Evolutionary conservation across 2,797 vertebrate genomes (phyloP).

Genomic region (Monodelphis domestica): DNA sequence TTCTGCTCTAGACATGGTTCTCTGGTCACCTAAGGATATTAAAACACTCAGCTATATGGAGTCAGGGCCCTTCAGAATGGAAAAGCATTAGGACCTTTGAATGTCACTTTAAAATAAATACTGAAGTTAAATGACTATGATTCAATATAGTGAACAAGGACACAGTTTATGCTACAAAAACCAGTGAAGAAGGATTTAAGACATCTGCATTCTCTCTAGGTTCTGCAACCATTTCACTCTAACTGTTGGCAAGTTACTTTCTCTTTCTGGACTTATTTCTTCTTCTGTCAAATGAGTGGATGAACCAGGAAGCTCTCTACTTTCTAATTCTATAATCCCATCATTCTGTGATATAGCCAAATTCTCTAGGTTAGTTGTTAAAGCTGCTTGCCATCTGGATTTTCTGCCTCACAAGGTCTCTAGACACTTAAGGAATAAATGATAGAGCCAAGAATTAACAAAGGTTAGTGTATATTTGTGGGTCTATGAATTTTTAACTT

Average conservation of each 20-base stretch:
- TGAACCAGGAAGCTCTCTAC: not conserved
- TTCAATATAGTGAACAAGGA: not conserved
- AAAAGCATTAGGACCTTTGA: not conserved
- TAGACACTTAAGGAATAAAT: not conserved
- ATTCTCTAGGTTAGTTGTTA: not conserved
- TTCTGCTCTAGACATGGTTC: too few species aligned
- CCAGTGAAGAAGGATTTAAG: not conserved
- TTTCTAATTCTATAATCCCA: not conserved
- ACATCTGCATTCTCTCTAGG: not conserved
- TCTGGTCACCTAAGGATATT: not conserved
- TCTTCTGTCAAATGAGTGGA: not conserved
- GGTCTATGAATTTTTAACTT: not conserved
- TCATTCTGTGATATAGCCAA: not conserved
- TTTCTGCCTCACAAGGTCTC: not conserved
- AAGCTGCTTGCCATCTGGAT: not conserved
- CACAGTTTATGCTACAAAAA: not conserved
- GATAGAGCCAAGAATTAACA: not conserved
- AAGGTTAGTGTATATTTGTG: not conserved
- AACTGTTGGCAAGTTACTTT: not conserved
- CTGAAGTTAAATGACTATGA: not conserved
- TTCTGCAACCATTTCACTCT: not conserved
- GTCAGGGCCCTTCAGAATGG: not conserved
- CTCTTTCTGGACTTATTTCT: not conserved
- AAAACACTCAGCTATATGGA: not conserved
- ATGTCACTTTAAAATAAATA: conserved; percentile 10